Percentiles rank a stretch among this genome's conserved stretches.
Evolutionary conservation across 2,113 vertebrate species (phyloP).

Genomic region (Taurulus bubalis): DNA sequence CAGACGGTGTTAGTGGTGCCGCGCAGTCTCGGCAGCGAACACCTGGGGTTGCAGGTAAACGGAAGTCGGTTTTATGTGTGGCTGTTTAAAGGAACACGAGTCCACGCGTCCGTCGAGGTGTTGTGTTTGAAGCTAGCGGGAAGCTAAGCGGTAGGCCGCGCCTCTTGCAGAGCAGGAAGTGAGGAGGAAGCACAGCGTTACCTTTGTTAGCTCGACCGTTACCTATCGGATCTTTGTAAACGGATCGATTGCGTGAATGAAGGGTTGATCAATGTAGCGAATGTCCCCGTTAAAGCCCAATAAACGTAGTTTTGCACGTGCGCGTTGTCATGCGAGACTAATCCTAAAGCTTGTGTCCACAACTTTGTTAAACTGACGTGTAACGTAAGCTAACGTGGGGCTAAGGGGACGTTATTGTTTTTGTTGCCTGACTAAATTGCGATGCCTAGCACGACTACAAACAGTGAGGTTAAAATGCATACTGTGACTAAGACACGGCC

Average conservation of each 20-base stretch:
- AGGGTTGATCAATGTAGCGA: not conserved
- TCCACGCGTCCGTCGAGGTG: too few relatives aligned
- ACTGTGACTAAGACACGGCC: too few relatives aligned
- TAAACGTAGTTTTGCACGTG: fast-evolving
- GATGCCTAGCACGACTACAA: too few relatives aligned
- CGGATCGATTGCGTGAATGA: not conserved
- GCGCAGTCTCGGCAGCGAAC: constrained; percentile 38
- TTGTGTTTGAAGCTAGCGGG: not conserved
- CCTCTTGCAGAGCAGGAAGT: constrained; percentile 10
- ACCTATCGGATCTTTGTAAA: not conserved
- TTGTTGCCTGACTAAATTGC: not conserved
- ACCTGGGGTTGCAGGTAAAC: constrained; percentile 63
- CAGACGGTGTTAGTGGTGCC: not conserved
- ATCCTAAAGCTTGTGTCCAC: not conserved
- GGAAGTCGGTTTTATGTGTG: fast-evolving
- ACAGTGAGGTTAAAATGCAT: too few relatives aligned
- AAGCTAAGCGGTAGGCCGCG: constrained; percentile 55
- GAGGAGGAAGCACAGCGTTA: not conserved
- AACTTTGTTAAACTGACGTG: constrained; percentile 3
- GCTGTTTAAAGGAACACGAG: not conserved
- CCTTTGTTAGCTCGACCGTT: constrained; percentile 57
- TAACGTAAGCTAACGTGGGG: not conserved
- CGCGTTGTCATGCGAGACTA: not conserved
- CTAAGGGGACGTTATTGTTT: not conserved
- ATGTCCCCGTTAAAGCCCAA: fast-evolving